Base-by-base conservation (phyloP, 2,797 vertebrate species). In the Xenentodon cancila region DNA sequence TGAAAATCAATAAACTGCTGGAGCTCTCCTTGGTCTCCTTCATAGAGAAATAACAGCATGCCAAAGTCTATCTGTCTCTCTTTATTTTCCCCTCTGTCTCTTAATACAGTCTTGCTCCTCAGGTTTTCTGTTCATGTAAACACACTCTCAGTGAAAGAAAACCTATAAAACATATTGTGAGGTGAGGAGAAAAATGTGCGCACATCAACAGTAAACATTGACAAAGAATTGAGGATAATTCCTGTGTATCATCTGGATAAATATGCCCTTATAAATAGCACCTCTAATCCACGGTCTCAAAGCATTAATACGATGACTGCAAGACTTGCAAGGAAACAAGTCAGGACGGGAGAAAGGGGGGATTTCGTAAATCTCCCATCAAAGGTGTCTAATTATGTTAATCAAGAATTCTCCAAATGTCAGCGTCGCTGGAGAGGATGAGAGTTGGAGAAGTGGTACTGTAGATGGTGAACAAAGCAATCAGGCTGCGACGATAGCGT, bases 311-410 rank as follows among this genome's bases (percentile, higher is more conserved):
- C 51, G 63, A 70, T 70, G 85, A 84, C 85, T 72, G 80, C 58
- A 52, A 86, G 82, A 84, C 86, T 77, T 84, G 85, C 81, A 62
- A 67, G 81, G 84, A 86, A 92, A 91, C 81, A 92, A 87, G 88
- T 81, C 82, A 73, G 76, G 83, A 78, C 3, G 69, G 77, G 63
- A 85, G 79, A 87, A 90, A 86, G 68, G 75, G 52, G 82, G 93
- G 95, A 96, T 97, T 97, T 96, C 51, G 91, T 89, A 96, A 95
- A 96, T 96, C 92, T 68, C 93, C 94, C 93, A 93, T 93, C 94
- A 96, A 95, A 95, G 93, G 94, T 95, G 95, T 94, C 95, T 96
- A 96, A 97, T 97, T 96, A 96, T 95, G 95, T 94, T 96, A 95
- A 95, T 97, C 93, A 95, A 94, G 94, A 96, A 95, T 96, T 95